Base-by-base conservation (phyloP, 2,888 invertebrate species). In the Mongoloraphidia duomilia region DNA sequence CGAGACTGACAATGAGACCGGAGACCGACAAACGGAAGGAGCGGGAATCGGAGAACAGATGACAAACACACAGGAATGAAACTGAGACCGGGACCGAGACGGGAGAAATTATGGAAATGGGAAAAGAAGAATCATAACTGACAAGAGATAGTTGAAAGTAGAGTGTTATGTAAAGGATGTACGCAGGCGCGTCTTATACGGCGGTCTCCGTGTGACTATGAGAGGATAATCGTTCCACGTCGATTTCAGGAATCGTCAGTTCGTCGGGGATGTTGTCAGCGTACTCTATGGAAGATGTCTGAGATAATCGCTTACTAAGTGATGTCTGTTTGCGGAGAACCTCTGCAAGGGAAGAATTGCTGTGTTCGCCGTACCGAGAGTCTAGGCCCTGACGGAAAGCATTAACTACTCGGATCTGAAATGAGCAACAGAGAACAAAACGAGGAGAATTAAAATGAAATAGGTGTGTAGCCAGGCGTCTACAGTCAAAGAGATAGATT, bases 311-410 rank as follows among this genome's bases (percentile, higher is more conserved):
- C 77, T 92, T 91, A 69, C 83, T 84, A 61, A 91, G 79, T 70
- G 90, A 89, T 65, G 90, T 83, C 79, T 92, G 91, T 77, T 91
- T 92, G 70, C 90, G 86, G 65, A 91, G 82, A 69, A 89, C 90
- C 75, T 91, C 91, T 55, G 90, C 91, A 69, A 91, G 80, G 73
- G 90, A 87, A 69, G 88, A 85, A 77, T 86, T 89, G 70, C 86
- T 86, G 74, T 87, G 84, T 75, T 90, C 90, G 73, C 91, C 88
- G 67, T 82, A 84, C 67, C 92, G 87, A 71, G 91, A 83, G 77
- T 95, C 95, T 75, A 96, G 83, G 74, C 96, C 96, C 82, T 95
- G 94, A 74, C 97, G 95, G 84, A 97, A 98, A 77, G 97, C 97
- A 80, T 97, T 97, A 77, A 98, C 96, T 79, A 97, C 97, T 79